Conservation (phyloP, 2,113 vertebrate species). For the Hepsetus odoe region DNA sequence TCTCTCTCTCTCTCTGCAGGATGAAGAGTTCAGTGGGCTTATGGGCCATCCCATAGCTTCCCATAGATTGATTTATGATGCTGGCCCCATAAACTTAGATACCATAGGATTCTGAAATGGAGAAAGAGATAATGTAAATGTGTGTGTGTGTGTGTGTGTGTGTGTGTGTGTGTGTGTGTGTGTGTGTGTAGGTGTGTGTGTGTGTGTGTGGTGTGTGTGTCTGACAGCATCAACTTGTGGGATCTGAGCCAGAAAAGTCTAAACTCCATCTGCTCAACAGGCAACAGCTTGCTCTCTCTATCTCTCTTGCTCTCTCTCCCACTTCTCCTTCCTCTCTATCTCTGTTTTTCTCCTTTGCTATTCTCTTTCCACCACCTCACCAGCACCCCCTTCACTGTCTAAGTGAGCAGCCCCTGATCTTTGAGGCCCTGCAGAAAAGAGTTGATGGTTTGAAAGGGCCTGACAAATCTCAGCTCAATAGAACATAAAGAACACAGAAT, state of each 20-base stretch:
- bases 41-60: no score
- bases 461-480: conserved; percentile 46
- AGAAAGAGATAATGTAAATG: no score
- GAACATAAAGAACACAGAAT: conserved; percentile 36
- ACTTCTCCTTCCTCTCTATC: background rate
- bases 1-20: conserved; percentile 21
- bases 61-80: no score
- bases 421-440: conserved; percentile 37
- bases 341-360: background rate
- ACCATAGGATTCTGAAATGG: no score
- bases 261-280: conserved; percentile 48
- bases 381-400: background rate
- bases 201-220: no score
- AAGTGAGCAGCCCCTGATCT: conserved; percentile 40
- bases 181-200: no score
- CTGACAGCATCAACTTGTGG: conserved; percentile 40
- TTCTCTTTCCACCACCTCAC: background rate
- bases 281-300: background rate
- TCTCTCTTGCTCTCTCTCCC: background rate
- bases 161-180: no score
- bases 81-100: no score
- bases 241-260: conserved; percentile 47
- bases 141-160: no score
- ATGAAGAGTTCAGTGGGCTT: no score
- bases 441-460: conserved; percentile 43